Base-by-base conservation (phyloP, 2,797 vertebrate species). In the Thalassophryne amazonica region DNA sequence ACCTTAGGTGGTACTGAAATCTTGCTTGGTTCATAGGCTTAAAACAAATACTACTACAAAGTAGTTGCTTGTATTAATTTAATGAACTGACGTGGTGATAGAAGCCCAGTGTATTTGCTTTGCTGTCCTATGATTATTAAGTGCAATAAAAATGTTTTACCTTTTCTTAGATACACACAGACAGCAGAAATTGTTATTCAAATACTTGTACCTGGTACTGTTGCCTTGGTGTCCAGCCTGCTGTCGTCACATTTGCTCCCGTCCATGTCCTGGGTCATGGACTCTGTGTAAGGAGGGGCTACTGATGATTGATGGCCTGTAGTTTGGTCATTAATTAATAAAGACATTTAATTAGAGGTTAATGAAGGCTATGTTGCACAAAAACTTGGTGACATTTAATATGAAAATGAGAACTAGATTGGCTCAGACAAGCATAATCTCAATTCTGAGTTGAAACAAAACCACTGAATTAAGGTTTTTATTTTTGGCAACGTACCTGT, bases 191-290 rank as follows among this genome's bases (percentile, higher is more conserved):
- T 86, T 82, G 86, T 85, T 81, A 80, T 88, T 86, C 86, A 86
- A 85, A 17, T 60, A 88, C 88, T 83, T 89, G 85, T 94, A 97
- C 96, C 96, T 98, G 95, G 95, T 93, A 95, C 91, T 86, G 87
- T 92, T 84, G 71, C 89, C 93, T 89, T 93, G 92, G 91, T 92
- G 76, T 88, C 85, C 84, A 78, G 70, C 70, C 81, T 73, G 80
- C 47, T 78, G 81, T 84, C 84, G 28, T 80, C 76, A 15, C 76
- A 75, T 72, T 60, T 73, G 71, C 68, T 94, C 89, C 89, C 93
- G 80, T 98, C 94, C 87, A 90, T 89, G 87, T 97, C 95, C 89
- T 95, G 94, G 93, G 92, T 94, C 92, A 94, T 86, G 76, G 93
- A 90, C 65, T 98, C 97, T 94, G 91, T 85, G 91, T 92, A 87